Conservation (phyloP, 2,797 vertebrate species). For the Danio kyathit region DNA sequence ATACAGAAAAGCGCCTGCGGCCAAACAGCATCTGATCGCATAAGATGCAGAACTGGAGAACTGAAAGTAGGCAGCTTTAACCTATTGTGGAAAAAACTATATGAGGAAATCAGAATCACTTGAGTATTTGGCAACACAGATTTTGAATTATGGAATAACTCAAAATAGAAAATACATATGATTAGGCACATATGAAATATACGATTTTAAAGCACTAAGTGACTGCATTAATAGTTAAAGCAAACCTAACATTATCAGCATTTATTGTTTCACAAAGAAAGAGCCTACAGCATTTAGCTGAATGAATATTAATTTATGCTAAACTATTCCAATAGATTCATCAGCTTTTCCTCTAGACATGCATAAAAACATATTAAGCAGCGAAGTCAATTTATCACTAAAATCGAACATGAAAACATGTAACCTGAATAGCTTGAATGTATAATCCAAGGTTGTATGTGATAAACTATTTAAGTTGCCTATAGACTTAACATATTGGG, state of each 20-base stretch:
- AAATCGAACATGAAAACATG: background rate
- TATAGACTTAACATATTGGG: background rate
- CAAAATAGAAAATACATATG: background rate
- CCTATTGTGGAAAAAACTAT: background rate
- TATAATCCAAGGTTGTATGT: background rate
- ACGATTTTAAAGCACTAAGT: too few species aligned
- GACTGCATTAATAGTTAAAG: background rate
- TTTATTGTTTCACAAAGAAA: constrained; percentile 4
- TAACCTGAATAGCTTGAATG: background rate
- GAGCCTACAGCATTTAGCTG: background rate
- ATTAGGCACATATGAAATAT: background rate
- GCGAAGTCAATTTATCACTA: background rate
- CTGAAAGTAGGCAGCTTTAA: constrained; percentile 6
- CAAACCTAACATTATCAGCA: background rate
- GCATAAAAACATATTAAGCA: constrained; percentile 29
- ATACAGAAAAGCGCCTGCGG: constrained; percentile 73
- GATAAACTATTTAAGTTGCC: background rate
- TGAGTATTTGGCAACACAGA: background rate
- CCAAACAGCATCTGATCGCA: constrained; percentile 65
- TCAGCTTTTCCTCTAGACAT: constrained; percentile 7
- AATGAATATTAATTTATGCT: constrained; percentile 32
- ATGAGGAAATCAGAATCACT: background rate
- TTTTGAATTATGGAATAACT: background rate
- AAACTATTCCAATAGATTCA: constrained; percentile 34
- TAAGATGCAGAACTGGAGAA: constrained; percentile 19